phyloP scores from a whole-genome alignment of 2,888 invertebrate genomes.

The Scotopteryx bipunctaria region DNA sequence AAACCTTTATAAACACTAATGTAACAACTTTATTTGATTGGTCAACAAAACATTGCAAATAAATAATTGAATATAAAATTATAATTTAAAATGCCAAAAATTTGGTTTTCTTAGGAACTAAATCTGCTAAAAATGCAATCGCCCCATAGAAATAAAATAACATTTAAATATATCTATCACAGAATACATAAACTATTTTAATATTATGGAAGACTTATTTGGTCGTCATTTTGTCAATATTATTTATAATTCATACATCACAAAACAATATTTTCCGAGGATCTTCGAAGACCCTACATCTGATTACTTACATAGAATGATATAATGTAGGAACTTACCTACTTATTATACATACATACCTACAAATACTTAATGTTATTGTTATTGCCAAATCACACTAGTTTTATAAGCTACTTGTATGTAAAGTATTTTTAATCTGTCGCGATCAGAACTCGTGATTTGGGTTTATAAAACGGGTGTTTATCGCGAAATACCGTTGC shows the following conservation, averaged over 20 bases:
- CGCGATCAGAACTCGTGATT: no score
- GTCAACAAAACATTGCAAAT: constrained; percentile 12
- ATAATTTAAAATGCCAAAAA: constrained; percentile 7
- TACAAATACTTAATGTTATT: no score
- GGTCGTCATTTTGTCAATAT: constrained; percentile 12
- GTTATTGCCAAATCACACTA: neutral
- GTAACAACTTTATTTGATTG: constrained; percentile 20
- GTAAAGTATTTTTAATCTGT: no score
- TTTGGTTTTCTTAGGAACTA: constrained; percentile 34
- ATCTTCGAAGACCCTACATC: no score
- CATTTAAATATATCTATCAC: constrained; percentile 30
- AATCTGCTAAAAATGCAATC: constrained; percentile 11
- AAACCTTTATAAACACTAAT: neutral
- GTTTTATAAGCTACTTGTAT: no score
- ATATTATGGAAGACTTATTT: constrained; percentile 35
- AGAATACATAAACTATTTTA: constrained; percentile 29
- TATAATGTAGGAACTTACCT: no score
- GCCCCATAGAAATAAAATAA: constrained; percentile 1
- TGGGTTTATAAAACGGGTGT: no score
- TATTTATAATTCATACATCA: neutral
- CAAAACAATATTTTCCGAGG: neutral
- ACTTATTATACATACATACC: no score
- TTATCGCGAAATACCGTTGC: no score
- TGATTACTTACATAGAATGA: no score
- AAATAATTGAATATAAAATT: constrained; percentile 16